A percentile compares a stretch with the other conserved stretches of the same genome.
Conservation (phyloP, 2,888 invertebrate species). For the Keiferia lycopersicella region DNA sequence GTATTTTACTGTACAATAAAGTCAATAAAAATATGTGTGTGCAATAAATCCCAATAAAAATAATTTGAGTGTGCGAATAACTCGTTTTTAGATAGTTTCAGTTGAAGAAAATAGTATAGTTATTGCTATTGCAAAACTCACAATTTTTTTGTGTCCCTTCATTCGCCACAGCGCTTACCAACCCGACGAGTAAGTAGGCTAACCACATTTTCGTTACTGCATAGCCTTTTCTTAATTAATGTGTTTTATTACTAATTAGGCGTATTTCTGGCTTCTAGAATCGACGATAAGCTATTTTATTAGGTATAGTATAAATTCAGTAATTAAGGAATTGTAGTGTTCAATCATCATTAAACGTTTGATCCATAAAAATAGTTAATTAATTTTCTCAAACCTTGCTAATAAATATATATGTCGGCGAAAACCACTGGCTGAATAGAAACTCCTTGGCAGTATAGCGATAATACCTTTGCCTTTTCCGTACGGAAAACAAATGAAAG, state of each 20-base stretch:
- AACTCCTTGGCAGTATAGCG: no score
- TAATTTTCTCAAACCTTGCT: no score
- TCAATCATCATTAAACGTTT: not conserved
- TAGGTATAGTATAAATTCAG: not conserved
- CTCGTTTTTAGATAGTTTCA: no score
- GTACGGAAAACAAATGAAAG: no score
- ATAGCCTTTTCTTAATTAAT: not conserved
- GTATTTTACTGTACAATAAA: no score
- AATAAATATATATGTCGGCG: no score
- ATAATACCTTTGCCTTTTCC: no score
- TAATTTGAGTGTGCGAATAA: no score
- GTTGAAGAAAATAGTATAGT: no score
- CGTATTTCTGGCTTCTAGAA: not conserved
- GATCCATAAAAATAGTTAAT: not conserved
- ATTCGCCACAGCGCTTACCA: not conserved
- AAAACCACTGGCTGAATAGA: no score
- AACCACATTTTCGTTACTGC: not conserved
- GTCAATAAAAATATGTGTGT: no score
- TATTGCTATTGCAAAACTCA: not conserved
- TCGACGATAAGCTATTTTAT: not conserved
- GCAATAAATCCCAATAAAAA: no score
- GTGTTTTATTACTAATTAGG: not conserved
- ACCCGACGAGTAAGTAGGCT: not conserved
- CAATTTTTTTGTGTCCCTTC: not conserved
- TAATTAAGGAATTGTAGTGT: not conserved